These are phyloP conservation scores for Pan troglodytes DNA, from an alignment of 2,113 vertebrate genomes.

Conservation along the genomic window NHGRI_mPanTro3-v2.1_pri NC_072401.2:144441501-144442000, in stretches of 20 bases:
- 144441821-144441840: background rate
- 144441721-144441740: background rate
- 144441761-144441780: background rate
- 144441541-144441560: background rate
- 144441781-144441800: background rate
- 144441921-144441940: background rate
- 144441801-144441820: background rate
- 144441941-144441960: background rate
- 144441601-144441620: background rate
- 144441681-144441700: background rate
- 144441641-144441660: background rate
- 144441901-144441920: background rate
- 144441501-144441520: background rate
- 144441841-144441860: background rate
- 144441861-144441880: background rate
- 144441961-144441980: background rate
- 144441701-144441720: background rate
- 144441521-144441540: background rate
- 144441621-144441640: background rate
- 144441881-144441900: background rate
- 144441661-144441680: background rate
- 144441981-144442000: background rate
- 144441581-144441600: slow-evolving; percentile 8
- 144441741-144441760: background rate
- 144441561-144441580: background rate